These are phyloP conservation scores for Oxyscelio sp. DNA, from an alignment of 2,888 invertebrate genomes.

Conservation along the genomic window DNA sequence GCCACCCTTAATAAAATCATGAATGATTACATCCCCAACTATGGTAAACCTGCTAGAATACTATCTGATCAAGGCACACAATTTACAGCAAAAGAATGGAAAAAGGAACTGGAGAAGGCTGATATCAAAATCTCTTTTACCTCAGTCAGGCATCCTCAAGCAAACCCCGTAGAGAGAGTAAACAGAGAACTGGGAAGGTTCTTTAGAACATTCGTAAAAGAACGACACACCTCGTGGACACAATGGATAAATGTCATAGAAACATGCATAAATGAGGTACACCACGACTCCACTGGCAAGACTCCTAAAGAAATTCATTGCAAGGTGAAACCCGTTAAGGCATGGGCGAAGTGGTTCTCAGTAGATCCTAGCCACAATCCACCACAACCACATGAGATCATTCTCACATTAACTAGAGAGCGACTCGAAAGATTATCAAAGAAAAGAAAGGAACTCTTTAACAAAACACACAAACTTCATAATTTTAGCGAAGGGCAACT, in stretches of 20 bases:
- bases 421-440: background rate
- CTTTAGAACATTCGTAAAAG: background rate
- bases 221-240: background rate
- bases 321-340: too few relatives aligned
- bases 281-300: background rate
- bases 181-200: background rate
- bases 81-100: too few relatives aligned
- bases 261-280: constrained; percentile 6
- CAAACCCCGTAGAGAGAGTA: constrained; percentile 33
- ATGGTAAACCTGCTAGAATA: constrained; percentile 10
- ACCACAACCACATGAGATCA: background rate
- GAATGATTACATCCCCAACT: background rate
- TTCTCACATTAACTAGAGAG: background rate
- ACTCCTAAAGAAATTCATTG: constrained; percentile 20
- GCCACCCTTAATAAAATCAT: constrained; percentile 53
- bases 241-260: background rate
- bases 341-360: background rate
- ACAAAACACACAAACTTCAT: background rate
- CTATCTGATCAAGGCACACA: constrained; percentile 27
- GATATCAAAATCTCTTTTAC: too few relatives aligned
- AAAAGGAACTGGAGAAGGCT: too few relatives aligned
- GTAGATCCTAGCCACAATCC: background rate
- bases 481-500: background rate
- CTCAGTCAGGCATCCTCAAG: too few relatives aligned
- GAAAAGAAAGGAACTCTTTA: background rate